phyloP scores from a whole-genome alignment of 2,888 invertebrate genomes.

The Nomada flava region DNA sequence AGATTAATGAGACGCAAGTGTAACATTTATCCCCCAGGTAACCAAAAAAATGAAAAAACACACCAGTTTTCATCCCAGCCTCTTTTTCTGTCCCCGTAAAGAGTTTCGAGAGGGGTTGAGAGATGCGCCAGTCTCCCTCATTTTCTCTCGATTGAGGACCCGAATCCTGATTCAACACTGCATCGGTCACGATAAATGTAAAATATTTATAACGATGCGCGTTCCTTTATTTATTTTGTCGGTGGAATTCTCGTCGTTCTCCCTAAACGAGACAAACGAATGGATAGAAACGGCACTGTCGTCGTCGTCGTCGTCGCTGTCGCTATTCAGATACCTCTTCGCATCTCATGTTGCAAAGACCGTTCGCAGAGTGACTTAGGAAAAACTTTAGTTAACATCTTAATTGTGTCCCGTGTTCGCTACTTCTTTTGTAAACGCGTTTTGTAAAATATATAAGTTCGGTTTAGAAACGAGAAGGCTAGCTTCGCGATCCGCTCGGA shows the following conservation, averaged over 20 bases:
- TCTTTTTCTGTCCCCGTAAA: slow-evolving; percentile 19
- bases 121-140: slow-evolving; percentile 33
- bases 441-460: slow-evolving; percentile 58
- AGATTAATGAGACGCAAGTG: slow-evolving; percentile 74
- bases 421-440: slow-evolving; percentile 59
- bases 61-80: slow-evolving; percentile 27
- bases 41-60: slow-evolving; percentile 19
- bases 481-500: slow-evolving; percentile 39
- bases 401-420: slow-evolving; percentile 20
- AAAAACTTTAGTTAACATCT: slow-evolving; percentile 60
- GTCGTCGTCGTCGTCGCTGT: slow-evolving; percentile 10
- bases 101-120: slow-evolving; percentile 33
- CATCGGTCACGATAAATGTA: slow-evolving; percentile 71
- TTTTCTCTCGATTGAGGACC: slow-evolving; percentile 42
- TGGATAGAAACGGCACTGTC: slow-evolving; percentile 16
- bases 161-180: slow-evolving; percentile 47
- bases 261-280: slow-evolving; percentile 38
- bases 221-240: slow-evolving; percentile 61
- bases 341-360: slow-evolving; percentile 41
- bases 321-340: slow-evolving; percentile 23
- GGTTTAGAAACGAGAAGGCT: slow-evolving; percentile 51
- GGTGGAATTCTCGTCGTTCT: slow-evolving; percentile 50
- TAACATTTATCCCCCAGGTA: slow-evolving; percentile 52
- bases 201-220: slow-evolving; percentile 61
- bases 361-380: slow-evolving; percentile 66